phyloP scores from a whole-genome alignment of 2,113 vertebrate genomes.

The Prunella fulvescens region DNA sequence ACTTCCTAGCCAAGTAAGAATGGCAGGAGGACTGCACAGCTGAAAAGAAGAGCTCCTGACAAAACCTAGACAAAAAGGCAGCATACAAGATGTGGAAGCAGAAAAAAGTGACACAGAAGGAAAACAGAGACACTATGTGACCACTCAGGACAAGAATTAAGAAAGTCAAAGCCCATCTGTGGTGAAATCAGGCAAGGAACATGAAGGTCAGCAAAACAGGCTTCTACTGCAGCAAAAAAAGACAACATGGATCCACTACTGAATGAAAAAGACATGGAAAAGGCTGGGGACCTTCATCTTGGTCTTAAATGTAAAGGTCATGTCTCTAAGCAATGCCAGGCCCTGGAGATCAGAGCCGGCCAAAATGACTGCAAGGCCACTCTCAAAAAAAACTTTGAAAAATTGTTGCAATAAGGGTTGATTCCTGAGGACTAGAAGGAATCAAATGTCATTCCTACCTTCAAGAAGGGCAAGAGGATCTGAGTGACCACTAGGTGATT shows the following conservation, averaged over 20 bases:
- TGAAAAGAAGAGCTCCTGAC: neutral
- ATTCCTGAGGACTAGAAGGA: neutral
- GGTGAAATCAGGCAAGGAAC: neutral
- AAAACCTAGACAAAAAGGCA: neutral
- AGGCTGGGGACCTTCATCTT: neutral
- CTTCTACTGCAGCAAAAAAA: neutral
- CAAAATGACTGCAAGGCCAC: neutral
- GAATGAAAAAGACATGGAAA: neutral
- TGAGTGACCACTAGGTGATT: neutral
- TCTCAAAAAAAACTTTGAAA: neutral
- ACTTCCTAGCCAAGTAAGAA: neutral
- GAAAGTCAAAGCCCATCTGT: neutral
- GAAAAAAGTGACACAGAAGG: neutral
- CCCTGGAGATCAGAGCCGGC: neutral
- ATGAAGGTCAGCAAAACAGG: neutral
- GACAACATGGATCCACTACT: fast-evolving
- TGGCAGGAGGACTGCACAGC: neutral
- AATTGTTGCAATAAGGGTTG: neutral
- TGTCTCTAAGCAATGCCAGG: neutral
- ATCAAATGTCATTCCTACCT: neutral
- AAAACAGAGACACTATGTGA: neutral
- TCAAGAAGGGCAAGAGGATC: neutral
- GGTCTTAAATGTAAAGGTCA: fast-evolving
- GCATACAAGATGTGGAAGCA: neutral
- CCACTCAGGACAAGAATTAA: neutral